phyloP scores from a whole-genome alignment of 2,888 invertebrate genomes.

The Orthonychiurus folsomi region DNA sequence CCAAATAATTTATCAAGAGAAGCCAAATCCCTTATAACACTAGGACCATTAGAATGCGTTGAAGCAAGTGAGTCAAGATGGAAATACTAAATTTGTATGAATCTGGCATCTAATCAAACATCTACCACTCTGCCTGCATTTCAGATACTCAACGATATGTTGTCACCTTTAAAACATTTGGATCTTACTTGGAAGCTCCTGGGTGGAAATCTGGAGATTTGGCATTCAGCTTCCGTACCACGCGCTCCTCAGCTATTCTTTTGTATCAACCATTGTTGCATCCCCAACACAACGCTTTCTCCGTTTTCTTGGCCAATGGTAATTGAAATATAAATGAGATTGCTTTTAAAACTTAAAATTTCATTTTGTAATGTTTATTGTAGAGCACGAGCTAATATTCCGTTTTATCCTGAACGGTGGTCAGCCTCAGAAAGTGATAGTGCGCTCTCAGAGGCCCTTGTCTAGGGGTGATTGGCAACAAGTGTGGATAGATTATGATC shows the following conservation, averaged over 20 bases:
- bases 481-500: constrained; percentile 85
- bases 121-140: constrained; percentile 40
- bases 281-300: constrained; percentile 80
- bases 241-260: constrained; percentile 78
- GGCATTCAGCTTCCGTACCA: constrained; percentile 85
- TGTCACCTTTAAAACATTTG: constrained; percentile 85
- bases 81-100: constrained; percentile 11
- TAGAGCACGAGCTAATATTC: constrained; percentile 76
- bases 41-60: constrained; percentile 85
- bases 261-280: constrained; percentile 83
- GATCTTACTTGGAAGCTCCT: constrained; percentile 84
- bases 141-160: constrained; percentile 83
- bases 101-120: background rate
- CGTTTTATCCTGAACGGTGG: constrained; percentile 82
- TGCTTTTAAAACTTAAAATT: background rate
- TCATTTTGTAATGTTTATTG: constrained; percentile 25
- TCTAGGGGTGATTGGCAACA: constrained; percentile 95
- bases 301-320: constrained; percentile 74
- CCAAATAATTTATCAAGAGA: constrained; percentile 72
- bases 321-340: constrained; percentile 10
- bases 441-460: constrained; percentile 69
- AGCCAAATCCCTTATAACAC: constrained; percentile 74
- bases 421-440: constrained; percentile 67
- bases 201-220: constrained; percentile 89
- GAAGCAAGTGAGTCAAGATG: constrained; percentile 68